These are phyloP conservation scores for Limnephilus marmoratus DNA, from an alignment of 2,888 invertebrate genomes.

Conservation along the genomic window DNA sequence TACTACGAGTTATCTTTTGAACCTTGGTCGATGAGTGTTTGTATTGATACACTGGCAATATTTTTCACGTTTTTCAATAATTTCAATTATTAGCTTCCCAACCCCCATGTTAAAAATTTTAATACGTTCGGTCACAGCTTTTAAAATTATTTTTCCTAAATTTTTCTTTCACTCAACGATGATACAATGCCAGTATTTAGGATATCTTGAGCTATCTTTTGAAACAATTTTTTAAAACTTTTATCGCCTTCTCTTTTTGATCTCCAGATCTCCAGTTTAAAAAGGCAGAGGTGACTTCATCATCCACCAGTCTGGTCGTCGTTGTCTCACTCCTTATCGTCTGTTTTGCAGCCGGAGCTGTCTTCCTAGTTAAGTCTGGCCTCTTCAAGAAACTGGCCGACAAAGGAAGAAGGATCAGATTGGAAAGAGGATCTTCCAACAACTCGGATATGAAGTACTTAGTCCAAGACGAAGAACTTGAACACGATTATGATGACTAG, in stretches of 20 bases:
- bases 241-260: not conserved
- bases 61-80: no score
- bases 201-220: not conserved
- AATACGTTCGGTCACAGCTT: not conserved
- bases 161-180: not conserved
- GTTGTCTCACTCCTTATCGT: not conserved
- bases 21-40: no score
- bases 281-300: not conserved
- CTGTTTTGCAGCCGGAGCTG: not conserved
- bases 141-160: not conserved
- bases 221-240: not conserved
- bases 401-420: not conserved
- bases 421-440: not conserved
- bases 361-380: slow-evolving; percentile 31
- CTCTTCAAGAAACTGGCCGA: not conserved
- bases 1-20: no score
- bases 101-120: no score
- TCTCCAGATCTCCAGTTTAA: slow-evolving; percentile 37
- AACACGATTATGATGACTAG: slow-evolving; percentile 56
- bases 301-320: not conserved
- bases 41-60: no score
- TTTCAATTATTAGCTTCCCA: no score
- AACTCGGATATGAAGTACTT: slow-evolving; percentile 61
- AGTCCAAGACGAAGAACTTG: slow-evolving; percentile 64
- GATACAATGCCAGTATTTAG: not conserved